Evolutionary conservation across 2,797 vertebrate species (phyloP).

Genomic region (Molossus molossus): DNA sequence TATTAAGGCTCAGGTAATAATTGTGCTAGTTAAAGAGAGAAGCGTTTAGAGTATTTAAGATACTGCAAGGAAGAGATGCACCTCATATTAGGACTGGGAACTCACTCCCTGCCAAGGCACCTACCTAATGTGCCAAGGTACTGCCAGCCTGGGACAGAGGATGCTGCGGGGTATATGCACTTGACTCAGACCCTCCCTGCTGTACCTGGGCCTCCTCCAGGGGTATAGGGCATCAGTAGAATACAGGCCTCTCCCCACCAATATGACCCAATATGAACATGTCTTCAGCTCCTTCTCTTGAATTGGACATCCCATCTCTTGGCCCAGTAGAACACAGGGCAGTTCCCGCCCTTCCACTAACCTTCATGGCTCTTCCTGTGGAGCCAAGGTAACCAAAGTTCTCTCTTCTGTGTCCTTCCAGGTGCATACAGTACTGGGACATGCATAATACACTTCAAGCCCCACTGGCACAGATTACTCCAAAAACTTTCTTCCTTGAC

Average conservation of each 20-base stretch:
- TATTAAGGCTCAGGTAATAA: slow-evolving; percentile 49
- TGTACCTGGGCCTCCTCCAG: not conserved
- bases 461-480: not conserved
- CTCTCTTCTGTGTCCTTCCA: slow-evolving; percentile 22
- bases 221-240: not conserved
- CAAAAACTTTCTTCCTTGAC: not conserved
- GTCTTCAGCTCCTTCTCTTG: not conserved
- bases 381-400: not conserved
- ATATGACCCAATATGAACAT: not conserved
- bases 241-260: not conserved
- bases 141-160: not conserved
- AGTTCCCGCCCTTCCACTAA: slow-evolving; percentile 18
- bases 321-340: not conserved
- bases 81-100: not conserved
- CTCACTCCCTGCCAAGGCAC: not conserved
- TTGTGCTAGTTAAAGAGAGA: slow-evolving; percentile 46
- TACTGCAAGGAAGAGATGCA: not conserved
- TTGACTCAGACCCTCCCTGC: not conserved
- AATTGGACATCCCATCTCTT: not conserved
- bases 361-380: not conserved
- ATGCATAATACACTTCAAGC: not conserved
- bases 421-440: not conserved
- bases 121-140: not conserved
- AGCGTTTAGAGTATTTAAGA: slow-evolving; percentile 50
- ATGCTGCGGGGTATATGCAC: not conserved